These are phyloP conservation scores for Nezara viridula DNA, from an alignment of 2,888 invertebrate species.

Conservation along the genomic window DNA sequence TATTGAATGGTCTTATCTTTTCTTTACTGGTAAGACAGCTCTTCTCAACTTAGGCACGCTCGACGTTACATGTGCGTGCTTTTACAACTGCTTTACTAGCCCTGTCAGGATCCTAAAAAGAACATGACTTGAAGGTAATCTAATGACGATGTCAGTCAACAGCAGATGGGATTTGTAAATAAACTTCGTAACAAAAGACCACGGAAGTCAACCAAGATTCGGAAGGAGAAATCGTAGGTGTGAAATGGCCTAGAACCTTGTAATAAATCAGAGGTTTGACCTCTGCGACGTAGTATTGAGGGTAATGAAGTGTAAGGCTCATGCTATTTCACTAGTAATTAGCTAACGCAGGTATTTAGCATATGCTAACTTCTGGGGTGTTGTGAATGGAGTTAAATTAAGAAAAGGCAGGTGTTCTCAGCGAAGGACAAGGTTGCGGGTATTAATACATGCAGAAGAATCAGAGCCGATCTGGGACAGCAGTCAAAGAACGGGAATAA, in stretches of 20 bases:
- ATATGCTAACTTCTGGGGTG: neutral
- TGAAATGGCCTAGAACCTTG: neutral
- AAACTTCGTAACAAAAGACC: neutral
- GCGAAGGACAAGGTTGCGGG: neutral
- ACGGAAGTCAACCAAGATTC: neutral
- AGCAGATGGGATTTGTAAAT: neutral
- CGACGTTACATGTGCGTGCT: neutral
- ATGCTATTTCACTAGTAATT: neutral
- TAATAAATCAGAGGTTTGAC: neutral
- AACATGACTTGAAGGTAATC: neutral
- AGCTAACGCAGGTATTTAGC: neutral
- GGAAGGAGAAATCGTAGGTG: neutral
- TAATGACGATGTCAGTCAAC: neutral
- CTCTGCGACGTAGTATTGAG: neutral
- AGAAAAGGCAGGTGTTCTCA: neutral
- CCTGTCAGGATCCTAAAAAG: neutral
- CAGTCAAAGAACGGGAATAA: neutral
- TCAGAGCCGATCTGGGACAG: neutral
- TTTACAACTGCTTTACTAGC: neutral
- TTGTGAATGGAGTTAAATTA: slow-evolving; percentile 6
- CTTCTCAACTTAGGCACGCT: neutral
- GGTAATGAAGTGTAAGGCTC: neutral
- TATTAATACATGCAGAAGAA: neutral
- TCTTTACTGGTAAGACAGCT: neutral
- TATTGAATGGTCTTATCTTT: neutral